Conservation (phyloP, 2,888 invertebrate genomes). For the Leptinotarsa peninsularis region DNA sequence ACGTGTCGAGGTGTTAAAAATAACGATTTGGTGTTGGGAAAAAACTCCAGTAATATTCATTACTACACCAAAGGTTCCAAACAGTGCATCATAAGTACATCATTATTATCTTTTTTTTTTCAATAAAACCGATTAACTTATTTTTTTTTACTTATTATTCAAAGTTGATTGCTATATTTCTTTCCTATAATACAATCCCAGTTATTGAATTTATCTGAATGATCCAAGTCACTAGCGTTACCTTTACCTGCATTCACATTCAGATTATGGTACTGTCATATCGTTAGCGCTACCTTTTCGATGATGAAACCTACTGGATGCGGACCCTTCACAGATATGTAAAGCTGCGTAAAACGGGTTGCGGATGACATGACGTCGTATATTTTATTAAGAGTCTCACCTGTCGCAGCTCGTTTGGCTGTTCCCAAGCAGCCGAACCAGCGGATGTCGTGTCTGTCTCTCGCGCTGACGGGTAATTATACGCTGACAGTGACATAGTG, state of each 20-base stretch:
- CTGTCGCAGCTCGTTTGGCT: constrained; percentile 62
- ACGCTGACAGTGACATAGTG: constrained; percentile 66
- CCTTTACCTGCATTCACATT: neutral
- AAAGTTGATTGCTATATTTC: too few relatives aligned
- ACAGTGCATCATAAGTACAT: too few relatives aligned
- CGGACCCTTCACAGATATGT: constrained; percentile 31
- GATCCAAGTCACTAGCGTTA: neutral
- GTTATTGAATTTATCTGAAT: neutral
- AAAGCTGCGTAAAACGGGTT: constrained; percentile 58
- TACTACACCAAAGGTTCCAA: too few relatives aligned
- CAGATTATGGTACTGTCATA: neutral
- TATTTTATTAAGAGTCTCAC: constrained; percentile 67
- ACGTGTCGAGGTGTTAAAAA: too few relatives aligned
- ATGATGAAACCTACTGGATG: constrained; percentile 17
- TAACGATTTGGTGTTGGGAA: too few relatives aligned
- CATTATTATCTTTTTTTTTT: too few relatives aligned
- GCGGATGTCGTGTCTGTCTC: constrained; percentile 65
- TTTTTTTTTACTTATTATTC: too few relatives aligned
- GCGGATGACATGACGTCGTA: constrained; percentile 60
- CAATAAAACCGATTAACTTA: too few relatives aligned
- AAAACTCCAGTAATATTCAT: too few relatives aligned
- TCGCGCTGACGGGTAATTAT: constrained; percentile 66
- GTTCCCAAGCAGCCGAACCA: constrained; percentile 62
- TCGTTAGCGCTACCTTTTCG: constrained; percentile 27
- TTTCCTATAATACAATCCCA: too few relatives aligned